Percentiles rank a stretch among this genome's conserved stretches.
Conservation (phyloP, 2,113 vertebrate genomes). For the Vicugna pacos region DNA sequence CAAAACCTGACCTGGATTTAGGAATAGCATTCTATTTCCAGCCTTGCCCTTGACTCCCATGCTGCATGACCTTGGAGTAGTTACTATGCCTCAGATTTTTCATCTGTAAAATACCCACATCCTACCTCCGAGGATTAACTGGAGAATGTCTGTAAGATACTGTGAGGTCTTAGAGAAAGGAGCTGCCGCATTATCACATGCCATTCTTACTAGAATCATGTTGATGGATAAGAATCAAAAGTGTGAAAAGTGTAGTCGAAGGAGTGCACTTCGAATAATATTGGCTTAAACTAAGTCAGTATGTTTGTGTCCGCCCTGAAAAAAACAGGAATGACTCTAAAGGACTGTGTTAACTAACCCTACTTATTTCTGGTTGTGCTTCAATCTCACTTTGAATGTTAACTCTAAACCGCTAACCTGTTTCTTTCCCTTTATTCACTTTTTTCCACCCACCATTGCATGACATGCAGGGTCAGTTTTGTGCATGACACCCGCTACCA, state of each 20-base stretch:
- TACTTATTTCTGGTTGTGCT: slow-evolving; percentile 89
- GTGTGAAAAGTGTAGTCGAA: background rate
- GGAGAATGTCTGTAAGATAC: slow-evolving; percentile 54
- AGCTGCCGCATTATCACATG: slow-evolving; percentile 1
- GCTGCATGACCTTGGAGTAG: slow-evolving; percentile 66
- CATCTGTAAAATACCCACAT: slow-evolving; percentile 81
- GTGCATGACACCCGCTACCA: slow-evolving; percentile 99
- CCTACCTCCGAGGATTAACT: slow-evolving; percentile 56
- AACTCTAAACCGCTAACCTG: slow-evolving; percentile 93
- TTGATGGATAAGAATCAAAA: background rate
- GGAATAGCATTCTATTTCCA: slow-evolving; percentile 54
- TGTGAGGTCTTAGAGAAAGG: slow-evolving; percentile 52
- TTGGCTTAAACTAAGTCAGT: slow-evolving; percentile 66
- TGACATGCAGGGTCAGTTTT: slow-evolving; percentile 99
- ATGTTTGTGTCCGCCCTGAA: slow-evolving; percentile 70
- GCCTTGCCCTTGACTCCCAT: slow-evolving; percentile 28
- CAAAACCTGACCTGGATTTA: slow-evolving; percentile 58
- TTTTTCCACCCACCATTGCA: slow-evolving; percentile 91
- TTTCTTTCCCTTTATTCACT: slow-evolving; percentile 93
- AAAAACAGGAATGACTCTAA: slow-evolving; percentile 86
- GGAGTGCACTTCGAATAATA: slow-evolving; percentile 48
- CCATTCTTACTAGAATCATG: slow-evolving; percentile 26
- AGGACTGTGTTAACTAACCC: slow-evolving; percentile 87
- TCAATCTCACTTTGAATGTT: slow-evolving; percentile 91
- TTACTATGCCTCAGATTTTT: slow-evolving; percentile 82